phyloP scores from a whole-genome alignment of 92 coral and sea anemone species.

The Bergia puertoricense region DNA sequence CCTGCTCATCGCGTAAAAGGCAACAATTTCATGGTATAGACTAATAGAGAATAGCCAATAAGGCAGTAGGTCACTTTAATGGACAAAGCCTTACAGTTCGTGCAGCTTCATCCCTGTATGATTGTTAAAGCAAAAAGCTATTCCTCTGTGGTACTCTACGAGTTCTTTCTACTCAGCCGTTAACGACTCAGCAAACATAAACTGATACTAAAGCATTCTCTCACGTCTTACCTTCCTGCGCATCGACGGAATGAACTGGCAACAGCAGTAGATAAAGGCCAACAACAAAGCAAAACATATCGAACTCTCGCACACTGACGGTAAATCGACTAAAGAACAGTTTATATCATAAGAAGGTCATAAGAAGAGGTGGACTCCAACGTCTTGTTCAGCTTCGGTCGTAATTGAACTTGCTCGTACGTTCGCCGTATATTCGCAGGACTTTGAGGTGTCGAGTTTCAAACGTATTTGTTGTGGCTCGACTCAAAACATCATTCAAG shows the following conservation, averaged over 20 bases:
- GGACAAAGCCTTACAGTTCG: too few species aligned
- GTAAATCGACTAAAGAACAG: not conserved
- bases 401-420: not conserved
- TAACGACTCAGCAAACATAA: too few species aligned
- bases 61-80: too few species aligned
- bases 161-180: too few species aligned
- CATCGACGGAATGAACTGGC: not conserved
- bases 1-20: too few species aligned
- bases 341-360: not conserved
- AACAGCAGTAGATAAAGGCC: constrained; percentile 6
- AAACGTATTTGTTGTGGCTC: not conserved
- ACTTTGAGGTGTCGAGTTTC: constrained; percentile 36
- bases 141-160: too few species aligned
- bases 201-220: not conserved
- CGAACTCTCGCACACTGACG: not conserved
- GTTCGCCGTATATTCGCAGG: not conserved
- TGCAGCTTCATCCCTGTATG: too few species aligned
- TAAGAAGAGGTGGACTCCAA: not conserved
- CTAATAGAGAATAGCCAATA: too few species aligned
- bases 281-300: not conserved
- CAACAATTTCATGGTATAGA: too few species aligned
- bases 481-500: constrained; percentile 32
- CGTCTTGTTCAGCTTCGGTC: not conserved
- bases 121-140: too few species aligned
- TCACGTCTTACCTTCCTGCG: constrained; percentile 26